phyloP scores from a whole-genome alignment of 2,888 invertebrate species.

The Oligia latruncula region DNA sequence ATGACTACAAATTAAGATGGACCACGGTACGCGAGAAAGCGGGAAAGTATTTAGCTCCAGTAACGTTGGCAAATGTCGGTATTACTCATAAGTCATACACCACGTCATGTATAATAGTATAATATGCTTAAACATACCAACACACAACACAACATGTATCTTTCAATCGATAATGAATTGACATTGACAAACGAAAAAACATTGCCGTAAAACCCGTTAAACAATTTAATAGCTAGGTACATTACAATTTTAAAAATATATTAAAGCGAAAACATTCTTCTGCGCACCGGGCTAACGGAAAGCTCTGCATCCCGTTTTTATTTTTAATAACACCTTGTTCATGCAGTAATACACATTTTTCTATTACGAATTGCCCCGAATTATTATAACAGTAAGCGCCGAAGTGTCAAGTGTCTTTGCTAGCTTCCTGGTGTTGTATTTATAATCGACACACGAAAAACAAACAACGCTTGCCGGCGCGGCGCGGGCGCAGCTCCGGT shows the following conservation, averaged over 20 bases:
- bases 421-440: constrained; percentile 87
- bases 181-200: constrained; percentile 50
- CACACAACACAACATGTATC: constrained; percentile 22
- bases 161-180: constrained; percentile 43
- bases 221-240: constrained; percentile 50
- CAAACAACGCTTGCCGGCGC: constrained; percentile 84
- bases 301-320: constrained; percentile 51
- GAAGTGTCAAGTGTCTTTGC: constrained; percentile 77
- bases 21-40: constrained; percentile 26
- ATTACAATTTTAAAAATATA: constrained; percentile 59
- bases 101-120: constrained; percentile 17
- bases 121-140: neutral
- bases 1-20: constrained; percentile 30
- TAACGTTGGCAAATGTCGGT: constrained; percentile 60
- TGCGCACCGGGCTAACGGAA: constrained; percentile 30
- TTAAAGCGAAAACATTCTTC: constrained; percentile 39
- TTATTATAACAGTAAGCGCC: constrained; percentile 67
- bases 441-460: constrained; percentile 88
- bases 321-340: constrained; percentile 58
- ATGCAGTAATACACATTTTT: constrained; percentile 57
- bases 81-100: constrained; percentile 56
- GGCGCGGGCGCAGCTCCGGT: constrained; percentile 61
- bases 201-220: constrained; percentile 23
- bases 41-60: constrained; percentile 54
- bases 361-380: constrained; percentile 66